Evolutionary conservation across 2,113 vertebrate species (phyloP), one percentile per base, ranked within the genome.

Genomic region (Hyaena hyaena): DNA sequence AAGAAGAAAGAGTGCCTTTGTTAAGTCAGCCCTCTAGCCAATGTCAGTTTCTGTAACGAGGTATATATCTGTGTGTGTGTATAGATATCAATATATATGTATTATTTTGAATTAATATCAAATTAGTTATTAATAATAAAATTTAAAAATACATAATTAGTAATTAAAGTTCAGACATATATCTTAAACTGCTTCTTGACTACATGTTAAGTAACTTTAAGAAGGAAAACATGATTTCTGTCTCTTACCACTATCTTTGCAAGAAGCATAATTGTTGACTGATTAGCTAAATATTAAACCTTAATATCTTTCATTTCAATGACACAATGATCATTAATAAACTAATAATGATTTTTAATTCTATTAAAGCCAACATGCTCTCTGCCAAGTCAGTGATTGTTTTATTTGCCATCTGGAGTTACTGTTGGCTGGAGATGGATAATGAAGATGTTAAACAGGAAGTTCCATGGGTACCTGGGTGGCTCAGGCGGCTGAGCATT

Each of bases 181-280:
- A 76, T 55, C 23, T 45, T 66, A 35, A n/a, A 66, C 31, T 58
- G 21, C 86, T 90, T 85, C 31, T 55, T 82, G 10, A 83, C 1
- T 48, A 53, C 3, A 71, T 76, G 86, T 93, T 76, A 93, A 96
- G 5, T 81, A 83, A 92, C 11, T 71, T 90, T 33, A 80, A 90
- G 19, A 8, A 85, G 53, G 3, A 69, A 95, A 48, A 92, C 28
- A 82, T 35, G 7, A 19, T 7, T 91, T 93, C 43, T 92, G 28
- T n/a, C 45, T 88, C n/a, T 93, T 82, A 81, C 16, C 24, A 88
- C 15, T 93, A 5, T 63, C 33, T 84, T 74, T 71, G 3, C 14
- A 92, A 81, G 28, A 91, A 43, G 0, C 93, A 28, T 68, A 90
- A 50, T 63, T 85, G 1, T 61, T 90, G 4, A 71, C 53, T 69